Base-by-base conservation (phyloP, 2,113 vertebrate genomes). In the Bungarus multicinctus region DNA sequence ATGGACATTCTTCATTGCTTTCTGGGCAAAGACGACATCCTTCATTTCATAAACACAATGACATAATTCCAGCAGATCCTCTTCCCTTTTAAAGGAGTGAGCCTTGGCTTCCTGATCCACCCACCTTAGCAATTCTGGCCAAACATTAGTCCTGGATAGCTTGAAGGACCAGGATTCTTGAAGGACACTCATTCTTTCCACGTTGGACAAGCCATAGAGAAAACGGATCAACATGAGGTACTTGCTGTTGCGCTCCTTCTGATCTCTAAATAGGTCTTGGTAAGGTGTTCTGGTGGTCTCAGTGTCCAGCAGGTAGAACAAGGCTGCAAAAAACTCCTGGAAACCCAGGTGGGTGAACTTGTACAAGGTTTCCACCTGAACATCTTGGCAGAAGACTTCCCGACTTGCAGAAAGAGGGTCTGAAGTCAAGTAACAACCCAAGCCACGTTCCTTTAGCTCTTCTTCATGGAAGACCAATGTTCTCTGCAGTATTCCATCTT, bases 251-350 rank as follows among this genome's bases (percentile, higher is more conserved):
- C 23, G 0, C 2, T 53, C n/a, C 20, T 88, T 91, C 34, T n/a
- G 50, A 10, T 30, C 53, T 23, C 54, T 64, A 53, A 89, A 20
- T 9, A 89, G 14, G 7, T 45, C 87, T 34, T 6, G 45, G 30
- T 1, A 14, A 7, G 85, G 47, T 8, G 45, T 25, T n/a, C 0
- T 8, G 0, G 87, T 5, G 10, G 43, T 22, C 16, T 55, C 91
- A 9, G 7, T 25, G 27, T 58, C 47, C 8, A 92, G 22, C 18
- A 90, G 39, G n/a, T 90, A 94, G 57, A 55, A 86, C 53, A 94
- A 54, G 57, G 94, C 94, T 5, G 93, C 92, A 57, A 96, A 94
- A 53, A 96, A 94, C 43, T 95, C 94, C 93, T 96, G 96, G 64
- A 96, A 94, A 60, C 94, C 91, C 45, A 94, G 88, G 89, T 95